Base-by-base conservation (phyloP, 2,113 vertebrate species). In the Aegithalos caudatus region DNA sequence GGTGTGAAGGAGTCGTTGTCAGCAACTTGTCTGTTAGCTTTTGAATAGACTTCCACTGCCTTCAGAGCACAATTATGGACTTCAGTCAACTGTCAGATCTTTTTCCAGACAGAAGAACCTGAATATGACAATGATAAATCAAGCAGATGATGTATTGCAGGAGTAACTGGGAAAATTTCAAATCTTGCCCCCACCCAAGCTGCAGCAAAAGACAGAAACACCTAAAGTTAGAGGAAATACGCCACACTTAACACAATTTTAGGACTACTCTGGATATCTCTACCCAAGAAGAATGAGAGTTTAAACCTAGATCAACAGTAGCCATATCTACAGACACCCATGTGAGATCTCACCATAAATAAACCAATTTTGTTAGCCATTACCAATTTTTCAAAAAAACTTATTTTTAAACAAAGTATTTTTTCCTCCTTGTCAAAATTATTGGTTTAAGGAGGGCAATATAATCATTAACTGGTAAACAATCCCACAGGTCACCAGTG, bases 1-100 rank as follows among this genome's bases (percentile, higher is more conserved):
- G 64, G 96, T 83, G 92, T 40, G 82, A 95, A 96, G 94, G 72
- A 95, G 21, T 31, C 83, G 84, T 92, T 96, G 94, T 96, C 95
- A 97, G 86, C 94, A 90, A 27, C 92, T 93, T 86, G 90, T 95
- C 95, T 90, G 12, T 90, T 71, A 57, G 85, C 76, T 81, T 96
- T 93, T 83, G 48, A 91, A 27, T 81, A 92, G 61, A 70, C 60
- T 93, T 94, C 93, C 56, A 92, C 71, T 90, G 82, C 81, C 94
- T 88, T 94, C 66, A 65, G 53, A 94, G 66, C 20, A 71, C 3
- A 2, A 92, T 58, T 86, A 86, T 38, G 88, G 92, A 93, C 71
- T 71, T 92, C 89, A 84, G 60, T 88, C 64, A 84, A 35, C 69
- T 81, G 82, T 93, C 90, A 88, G 71, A 90, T 79, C 83, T 84